phyloP scores from a whole-genome alignment of 1,140 invertebrate species.

The Nixonia krombeini region DNA sequence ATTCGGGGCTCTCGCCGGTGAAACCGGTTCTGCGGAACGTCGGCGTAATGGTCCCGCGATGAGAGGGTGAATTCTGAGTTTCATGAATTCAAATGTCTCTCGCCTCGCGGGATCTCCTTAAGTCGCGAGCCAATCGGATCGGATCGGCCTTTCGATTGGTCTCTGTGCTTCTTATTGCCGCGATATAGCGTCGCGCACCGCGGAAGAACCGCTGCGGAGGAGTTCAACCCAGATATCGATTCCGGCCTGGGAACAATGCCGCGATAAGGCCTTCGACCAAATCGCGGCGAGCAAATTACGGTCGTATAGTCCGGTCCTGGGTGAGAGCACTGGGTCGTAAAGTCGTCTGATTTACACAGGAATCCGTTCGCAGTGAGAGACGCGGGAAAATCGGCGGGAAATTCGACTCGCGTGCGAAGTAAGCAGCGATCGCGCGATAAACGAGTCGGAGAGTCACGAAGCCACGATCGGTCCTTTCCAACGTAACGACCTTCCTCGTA shows the following conservation, averaged over 20 bases:
- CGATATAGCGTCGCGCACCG: conserved; percentile 7
- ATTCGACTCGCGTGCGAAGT: too few relatives aligned
- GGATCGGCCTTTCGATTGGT: not conserved
- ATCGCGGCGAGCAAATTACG: conserved; percentile 24
- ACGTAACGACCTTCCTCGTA: too few relatives aligned
- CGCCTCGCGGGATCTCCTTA: conserved; percentile 9
- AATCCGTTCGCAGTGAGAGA: too few relatives aligned
- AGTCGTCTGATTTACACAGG: conserved; percentile 42
- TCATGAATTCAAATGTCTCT: conserved; percentile 47
- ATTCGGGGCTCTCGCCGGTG: not conserved
- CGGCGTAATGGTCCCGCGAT: conserved; percentile 50
- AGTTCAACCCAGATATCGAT: conserved; percentile 3
- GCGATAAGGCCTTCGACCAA: conserved; percentile 11
- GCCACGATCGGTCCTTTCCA: too few relatives aligned
- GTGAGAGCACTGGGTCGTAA: conserved; percentile 39
- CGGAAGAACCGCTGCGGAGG: not conserved
- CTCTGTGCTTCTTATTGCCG: conserved; percentile 2
- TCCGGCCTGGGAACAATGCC: not conserved
- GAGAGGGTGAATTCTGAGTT: conserved; percentile 51
- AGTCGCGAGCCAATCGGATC: conserved; percentile 13
- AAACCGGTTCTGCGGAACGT: conserved; percentile 55
- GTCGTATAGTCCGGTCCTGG: conserved; percentile 11
- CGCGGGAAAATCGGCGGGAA: too few relatives aligned
- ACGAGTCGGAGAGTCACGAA: too few relatives aligned
- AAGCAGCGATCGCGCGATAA: too few relatives aligned